Evolutionary conservation across 2,888 invertebrate species (phyloP), one percentile per base, ranked within the genome.

Genomic region (Tineola bisselliella): DNA sequence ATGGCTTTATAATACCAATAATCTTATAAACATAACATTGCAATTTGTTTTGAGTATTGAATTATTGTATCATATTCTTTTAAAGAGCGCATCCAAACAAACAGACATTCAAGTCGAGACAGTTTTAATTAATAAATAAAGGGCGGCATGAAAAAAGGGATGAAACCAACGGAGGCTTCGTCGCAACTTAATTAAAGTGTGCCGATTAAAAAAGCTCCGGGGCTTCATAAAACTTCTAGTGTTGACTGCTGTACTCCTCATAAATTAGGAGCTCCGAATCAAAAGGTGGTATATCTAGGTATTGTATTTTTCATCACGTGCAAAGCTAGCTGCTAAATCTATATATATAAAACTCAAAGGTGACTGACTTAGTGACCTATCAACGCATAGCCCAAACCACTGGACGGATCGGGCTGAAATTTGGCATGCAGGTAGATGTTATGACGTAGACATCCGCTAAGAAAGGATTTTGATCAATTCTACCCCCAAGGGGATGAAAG

Each of bases 71-170:
- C 25, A 6, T 25, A 25, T 25, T 25, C 25, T 4, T 25, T 25
- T 6, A 25, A 25, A 25, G 25, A 25, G 25, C 48, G 48, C 17
- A 48, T 48, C 48, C 48, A 48, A 48, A 38, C 10, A 54, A 54
- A 8, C 25, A 25, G 10, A 54, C 54, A 18, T 58, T 33, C 58
- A 33, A n/a, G 58, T 33, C 10, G 19, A 33, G 33, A 19, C 58
- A 33, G 31, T 58, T 58, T 58, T 58, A 58, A 58, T 58, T 58
- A 58, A 58, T 58, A 58, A 58, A 58, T 58, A 33, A 58, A 56
- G n/a, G 48, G 48, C 54, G 54, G 58, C 17, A 33, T 33, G 19
- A 58, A 58, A 58, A 58, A 58, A 33, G 33, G 31, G 58, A 33
- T 33, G 56, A 19, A 56, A 33, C 18, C 33, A 19, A 58, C 54